phyloP scores from a whole-genome alignment of 30 jellyfish, hydroid and myxozoan genomes.

The Turritopsis rubra region DNA sequence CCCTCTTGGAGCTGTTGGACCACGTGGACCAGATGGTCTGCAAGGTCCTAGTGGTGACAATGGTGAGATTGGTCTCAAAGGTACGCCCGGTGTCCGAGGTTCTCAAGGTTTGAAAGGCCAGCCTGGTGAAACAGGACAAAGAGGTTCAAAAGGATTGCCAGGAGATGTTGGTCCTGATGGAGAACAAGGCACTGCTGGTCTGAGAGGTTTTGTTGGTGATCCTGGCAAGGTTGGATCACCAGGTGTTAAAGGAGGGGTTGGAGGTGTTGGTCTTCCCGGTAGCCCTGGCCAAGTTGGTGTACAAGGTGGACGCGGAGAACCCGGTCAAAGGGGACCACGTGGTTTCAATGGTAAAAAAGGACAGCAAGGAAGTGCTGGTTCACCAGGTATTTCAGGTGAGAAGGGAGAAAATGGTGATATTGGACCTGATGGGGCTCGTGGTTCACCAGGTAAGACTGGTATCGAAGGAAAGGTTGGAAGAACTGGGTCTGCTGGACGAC shows the following conservation, averaged over 20 bases:
- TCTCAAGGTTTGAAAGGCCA: constrained; percentile 50
- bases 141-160: constrained; percentile 36
- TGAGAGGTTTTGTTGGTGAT: constrained; percentile 31
- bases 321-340: background rate
- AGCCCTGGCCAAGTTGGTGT: constrained; percentile 28
- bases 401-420: constrained; percentile 34
- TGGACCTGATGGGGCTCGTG: constrained; percentile 28
- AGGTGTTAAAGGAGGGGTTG: constrained; percentile 81
- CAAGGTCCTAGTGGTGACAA: constrained; percentile 11
- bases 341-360: constrained; percentile 26
- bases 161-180: constrained; percentile 48
- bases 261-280: constrained; percentile 58
- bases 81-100: constrained; percentile 71
- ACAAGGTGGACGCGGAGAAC: constrained; percentile 30
- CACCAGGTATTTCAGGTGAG: constrained; percentile 80
- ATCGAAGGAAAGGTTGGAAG: constrained; percentile 36
- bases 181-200: constrained; percentile 37
- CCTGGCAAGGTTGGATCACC: constrained; percentile 84
- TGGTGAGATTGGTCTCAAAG: constrained; percentile 43
- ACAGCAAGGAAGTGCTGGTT: constrained; percentile 42
- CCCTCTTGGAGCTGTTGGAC: background rate
- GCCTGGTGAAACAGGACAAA: constrained; percentile 42
- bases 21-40: constrained; percentile 14
- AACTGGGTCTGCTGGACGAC: constrained; percentile 16
- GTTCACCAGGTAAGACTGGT: constrained; percentile 31